These are phyloP conservation scores for Gallinago stenura DNA, from an alignment of 2,797 vertebrate species.

Conservation along the genomic window DNA sequence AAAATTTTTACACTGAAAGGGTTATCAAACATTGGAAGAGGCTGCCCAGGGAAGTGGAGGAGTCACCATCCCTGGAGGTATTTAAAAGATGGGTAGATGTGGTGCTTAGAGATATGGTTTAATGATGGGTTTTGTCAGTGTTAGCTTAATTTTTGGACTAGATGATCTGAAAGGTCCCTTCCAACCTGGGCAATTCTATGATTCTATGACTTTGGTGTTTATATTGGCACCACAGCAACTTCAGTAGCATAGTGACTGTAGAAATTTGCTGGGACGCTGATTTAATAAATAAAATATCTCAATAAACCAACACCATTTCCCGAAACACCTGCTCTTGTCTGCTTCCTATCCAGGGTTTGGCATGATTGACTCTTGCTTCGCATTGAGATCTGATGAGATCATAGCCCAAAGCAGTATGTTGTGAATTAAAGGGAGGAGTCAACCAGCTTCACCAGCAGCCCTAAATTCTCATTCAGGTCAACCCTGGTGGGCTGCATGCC, in stretches of 20 bases:
- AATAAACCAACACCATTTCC: slow-evolving; percentile 10
- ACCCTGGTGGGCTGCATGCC: background rate
- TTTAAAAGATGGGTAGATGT: too few species aligned
- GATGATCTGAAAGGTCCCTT: too few species aligned
- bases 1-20: too few species aligned
- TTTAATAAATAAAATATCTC: background rate
- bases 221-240: background rate
- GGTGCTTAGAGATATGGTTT: too few species aligned
- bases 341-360: background rate
- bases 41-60: too few species aligned
- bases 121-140: too few species aligned
- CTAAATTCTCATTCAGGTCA: background rate
- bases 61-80: too few species aligned
- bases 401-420: background rate
- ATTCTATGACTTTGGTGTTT: background rate
- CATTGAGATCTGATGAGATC: slow-evolving; percentile 18
- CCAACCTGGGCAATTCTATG: too few species aligned
- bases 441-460: background rate
- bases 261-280: background rate
- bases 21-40: too few species aligned
- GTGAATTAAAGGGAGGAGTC: slow-evolving; percentile 6
- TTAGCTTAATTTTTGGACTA: too few species aligned
- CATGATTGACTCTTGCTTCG: background rate
- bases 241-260: background rate
- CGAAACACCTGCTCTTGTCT: slow-evolving; percentile 44